Percentiles rank a stretch among this genome's conserved stretches.
phyloP scores from a whole-genome alignment of 2,888 invertebrate species.

The Melinaea menophilus region DNA sequence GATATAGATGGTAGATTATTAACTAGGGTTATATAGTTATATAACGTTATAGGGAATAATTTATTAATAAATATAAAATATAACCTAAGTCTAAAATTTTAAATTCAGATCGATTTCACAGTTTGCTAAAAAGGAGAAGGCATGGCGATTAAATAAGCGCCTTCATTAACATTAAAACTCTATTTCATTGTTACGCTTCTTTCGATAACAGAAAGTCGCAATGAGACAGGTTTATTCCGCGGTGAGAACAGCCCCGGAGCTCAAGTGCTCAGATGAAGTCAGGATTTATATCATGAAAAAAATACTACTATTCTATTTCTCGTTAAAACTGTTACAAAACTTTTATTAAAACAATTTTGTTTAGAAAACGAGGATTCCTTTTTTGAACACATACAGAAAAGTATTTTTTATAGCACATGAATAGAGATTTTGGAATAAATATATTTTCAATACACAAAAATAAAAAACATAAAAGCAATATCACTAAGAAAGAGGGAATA shows the following conservation, averaged over 20 bases:
- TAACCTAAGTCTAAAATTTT: no score
- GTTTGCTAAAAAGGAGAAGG: no score
- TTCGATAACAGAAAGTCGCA: constrained; percentile 19
- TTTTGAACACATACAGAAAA: constrained; percentile 11
- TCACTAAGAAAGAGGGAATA: no score
- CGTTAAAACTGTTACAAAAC: constrained; percentile 12
- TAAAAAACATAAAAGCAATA: no score
- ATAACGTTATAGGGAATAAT: no score
- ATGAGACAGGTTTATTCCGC: constrained; percentile 13
- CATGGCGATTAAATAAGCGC: neutral
- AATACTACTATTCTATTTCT: constrained; percentile 20
- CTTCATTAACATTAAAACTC: constrained; percentile 18
- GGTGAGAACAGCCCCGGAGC: constrained; percentile 7
- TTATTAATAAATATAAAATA: no score
- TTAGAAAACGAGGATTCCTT: constrained; percentile 12
- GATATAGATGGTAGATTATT: no score
- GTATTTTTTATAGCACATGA: no score
- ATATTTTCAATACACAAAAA: no score
- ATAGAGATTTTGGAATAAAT: no score
- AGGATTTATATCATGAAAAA: constrained; percentile 29
- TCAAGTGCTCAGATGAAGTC: constrained; percentile 18
- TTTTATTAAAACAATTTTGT: constrained; percentile 17
- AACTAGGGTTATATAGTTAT: no score
- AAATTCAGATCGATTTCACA: no score
- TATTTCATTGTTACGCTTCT: constrained; percentile 14